These are phyloP conservation scores for Scomber scombrus DNA, from an alignment of 2,113 vertebrate species.

Conservation along the genomic window DNA sequence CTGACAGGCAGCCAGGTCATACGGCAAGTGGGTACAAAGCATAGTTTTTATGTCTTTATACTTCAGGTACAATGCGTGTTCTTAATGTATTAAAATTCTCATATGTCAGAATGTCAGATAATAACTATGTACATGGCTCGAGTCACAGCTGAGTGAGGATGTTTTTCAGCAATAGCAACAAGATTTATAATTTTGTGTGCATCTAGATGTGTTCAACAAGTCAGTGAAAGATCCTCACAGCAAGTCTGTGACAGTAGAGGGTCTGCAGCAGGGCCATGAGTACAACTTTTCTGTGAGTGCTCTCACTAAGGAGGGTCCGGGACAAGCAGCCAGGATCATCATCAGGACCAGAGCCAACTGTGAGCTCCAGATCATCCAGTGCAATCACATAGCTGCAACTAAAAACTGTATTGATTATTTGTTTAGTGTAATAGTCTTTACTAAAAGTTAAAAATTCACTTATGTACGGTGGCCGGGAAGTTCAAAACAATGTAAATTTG, in stretches of 20 bases:
- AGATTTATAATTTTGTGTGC: neutral
- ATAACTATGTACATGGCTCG: neutral
- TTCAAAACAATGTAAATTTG: too few relatives aligned
- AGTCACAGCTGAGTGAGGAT: neutral
- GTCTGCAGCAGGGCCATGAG: constrained; percentile 49
- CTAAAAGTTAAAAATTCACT: neutral
- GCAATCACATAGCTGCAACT: neutral
- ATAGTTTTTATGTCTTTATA: neutral
- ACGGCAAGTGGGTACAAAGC: constrained; percentile 11
- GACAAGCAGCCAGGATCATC: constrained; percentile 32
- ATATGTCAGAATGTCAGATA: neutral
- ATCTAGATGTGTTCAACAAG: constrained; percentile 41
- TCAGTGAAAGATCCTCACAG: constrained; percentile 48
- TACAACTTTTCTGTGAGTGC: constrained; percentile 67
- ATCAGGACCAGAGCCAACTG: constrained; percentile 62
- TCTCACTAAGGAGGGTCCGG: constrained; percentile 65
- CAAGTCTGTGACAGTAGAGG: constrained; percentile 63
- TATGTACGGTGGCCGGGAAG: too few relatives aligned
- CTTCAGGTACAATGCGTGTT: too few relatives aligned
- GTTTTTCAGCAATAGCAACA: neutral
- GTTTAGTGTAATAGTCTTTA: neutral
- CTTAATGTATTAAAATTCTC: too few relatives aligned
- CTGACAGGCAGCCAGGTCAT: neutral
- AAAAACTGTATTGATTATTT: neutral
- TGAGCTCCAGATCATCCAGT: constrained; percentile 43